phyloP scores from a whole-genome alignment of 2,888 invertebrate species.

The Spisula solida region DNA sequence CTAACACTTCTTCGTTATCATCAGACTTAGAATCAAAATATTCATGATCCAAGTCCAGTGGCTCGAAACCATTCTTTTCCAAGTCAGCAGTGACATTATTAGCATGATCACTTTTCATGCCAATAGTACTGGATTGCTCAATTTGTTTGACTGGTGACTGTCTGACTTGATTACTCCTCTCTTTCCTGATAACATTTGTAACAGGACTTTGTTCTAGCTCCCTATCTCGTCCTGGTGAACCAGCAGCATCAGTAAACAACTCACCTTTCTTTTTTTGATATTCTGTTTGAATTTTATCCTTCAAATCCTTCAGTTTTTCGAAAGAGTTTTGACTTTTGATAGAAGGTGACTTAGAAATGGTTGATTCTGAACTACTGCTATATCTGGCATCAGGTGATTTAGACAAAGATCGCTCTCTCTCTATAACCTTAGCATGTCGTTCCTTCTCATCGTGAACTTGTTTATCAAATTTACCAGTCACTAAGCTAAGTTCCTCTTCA shows the following conservation, averaged over 20 bases:
- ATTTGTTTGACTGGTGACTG: neutral
- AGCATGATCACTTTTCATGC: neutral
- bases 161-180: slow-evolving; percentile 9
- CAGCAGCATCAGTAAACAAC: slow-evolving; percentile 60
- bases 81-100: neutral
- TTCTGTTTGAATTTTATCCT: slow-evolving; percentile 73
- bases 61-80: slow-evolving; percentile 30
- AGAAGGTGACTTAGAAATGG: slow-evolving; percentile 45
- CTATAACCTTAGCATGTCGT: slow-evolving; percentile 33
- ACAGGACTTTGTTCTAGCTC: neutral
- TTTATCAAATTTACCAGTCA: slow-evolving; percentile 80
- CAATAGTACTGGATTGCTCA: neutral
- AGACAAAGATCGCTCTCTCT: slow-evolving; percentile 51
- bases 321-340: slow-evolving; percentile 69
- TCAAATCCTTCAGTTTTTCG: slow-evolving; percentile 74
- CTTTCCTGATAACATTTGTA: neutral
- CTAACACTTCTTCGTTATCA: slow-evolving; percentile 42
- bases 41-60: slow-evolving; percentile 53
- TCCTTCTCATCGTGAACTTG: slow-evolving; percentile 66
- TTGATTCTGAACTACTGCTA: neutral
- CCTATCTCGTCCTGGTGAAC: neutral
- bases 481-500: slow-evolving; percentile 79
- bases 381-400: slow-evolving; percentile 44
- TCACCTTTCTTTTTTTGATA: slow-evolving; percentile 80
- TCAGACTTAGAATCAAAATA: slow-evolving; percentile 57